These are phyloP conservation scores for Mormyrus lacerda DNA, from an alignment of 2,113 vertebrate species.

Conservation along the genomic window DNA sequence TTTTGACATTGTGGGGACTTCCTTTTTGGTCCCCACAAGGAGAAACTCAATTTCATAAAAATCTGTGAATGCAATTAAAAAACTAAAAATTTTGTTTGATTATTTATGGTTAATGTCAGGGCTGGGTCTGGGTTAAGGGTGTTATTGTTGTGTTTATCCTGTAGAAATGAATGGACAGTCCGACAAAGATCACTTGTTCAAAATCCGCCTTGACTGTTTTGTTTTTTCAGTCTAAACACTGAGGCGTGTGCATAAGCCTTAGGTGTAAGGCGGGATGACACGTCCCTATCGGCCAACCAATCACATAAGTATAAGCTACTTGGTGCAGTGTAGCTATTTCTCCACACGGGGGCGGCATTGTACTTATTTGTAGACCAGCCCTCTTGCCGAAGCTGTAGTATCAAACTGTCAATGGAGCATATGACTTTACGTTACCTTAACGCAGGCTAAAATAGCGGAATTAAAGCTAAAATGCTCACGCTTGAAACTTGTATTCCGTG, in stretches of 20 bases:
- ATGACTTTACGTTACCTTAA: not conserved
- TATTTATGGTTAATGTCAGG: not conserved
- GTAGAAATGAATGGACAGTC: not conserved
- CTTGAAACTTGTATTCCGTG: not conserved
- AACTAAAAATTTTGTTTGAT: not conserved
- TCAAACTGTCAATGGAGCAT: not conserved
- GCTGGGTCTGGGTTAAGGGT: not conserved
- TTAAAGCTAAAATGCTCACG: not conserved
- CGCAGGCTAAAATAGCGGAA: not conserved
- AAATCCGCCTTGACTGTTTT: not conserved
- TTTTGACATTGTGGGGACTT: not conserved
- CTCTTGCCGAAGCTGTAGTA: not conserved
- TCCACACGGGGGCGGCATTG: conserved; percentile 53
- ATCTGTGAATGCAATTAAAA: not conserved
- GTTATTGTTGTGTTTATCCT: not conserved
- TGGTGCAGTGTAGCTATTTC: not conserved
- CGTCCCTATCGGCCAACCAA: not conserved
- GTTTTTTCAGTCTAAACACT: not conserved
- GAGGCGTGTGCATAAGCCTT: not conserved
- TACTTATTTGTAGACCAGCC: conserved; percentile 11
- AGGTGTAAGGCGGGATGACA: not conserved
- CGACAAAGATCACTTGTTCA: not conserved
- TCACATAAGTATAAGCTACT: not conserved
- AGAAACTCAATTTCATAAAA: not conserved
- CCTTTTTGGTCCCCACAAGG: not conserved